Evolutionary conservation across 2,888 invertebrate genomes (phyloP), one percentile per base, ranked within the genome.

Genomic region (Muscina levida): DNA sequence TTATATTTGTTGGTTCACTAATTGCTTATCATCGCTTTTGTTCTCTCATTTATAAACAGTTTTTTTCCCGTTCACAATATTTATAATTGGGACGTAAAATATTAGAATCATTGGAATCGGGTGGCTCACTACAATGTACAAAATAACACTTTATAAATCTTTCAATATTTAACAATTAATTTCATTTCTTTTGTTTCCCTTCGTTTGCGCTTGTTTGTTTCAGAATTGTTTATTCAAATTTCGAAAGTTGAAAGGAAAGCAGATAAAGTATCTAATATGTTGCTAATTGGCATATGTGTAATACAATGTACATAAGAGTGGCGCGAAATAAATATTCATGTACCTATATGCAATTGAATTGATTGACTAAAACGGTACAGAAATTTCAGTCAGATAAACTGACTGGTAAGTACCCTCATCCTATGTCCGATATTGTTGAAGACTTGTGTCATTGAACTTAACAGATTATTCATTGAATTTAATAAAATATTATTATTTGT

Each of bases 231-330:
- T 37, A 31, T 71, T 44, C 44, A 10, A 42, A 73, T 65, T 56
- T 80, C 22, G 51, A 8, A 44, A 53, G 31, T 26, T 72, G 46
- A 48, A 31, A 44, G 31, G 8, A 3, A 31, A 31, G 8, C 31
- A 31, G 26, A 68, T 74, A 71, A 77, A 73, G 51, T 67, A 42
- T 26, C 44, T 72, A 57, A 59, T 56, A 42, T 31, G 44, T 46
- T 70, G 37, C 15, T 65, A 62, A 51, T 51, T 42, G n/a, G 39
- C 37, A 57, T 42, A 44, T 44, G 4, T 11, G 2, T 4, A 8
- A 31, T 31, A 5, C 31, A 31, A 31, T 31, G 31, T 31, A n/a
- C n/a, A 31, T 57, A 57, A 26, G 4, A 3, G 31, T 31, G 31
- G n/a, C n/a, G n/a, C n/a, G n/a, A n/a, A n/a, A n/a, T n/a, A n/a